These are phyloP conservation scores for Trematocara nigrifrons DNA, from an alignment of 2,113 vertebrate genomes.

Conservation along the genomic window DNA sequence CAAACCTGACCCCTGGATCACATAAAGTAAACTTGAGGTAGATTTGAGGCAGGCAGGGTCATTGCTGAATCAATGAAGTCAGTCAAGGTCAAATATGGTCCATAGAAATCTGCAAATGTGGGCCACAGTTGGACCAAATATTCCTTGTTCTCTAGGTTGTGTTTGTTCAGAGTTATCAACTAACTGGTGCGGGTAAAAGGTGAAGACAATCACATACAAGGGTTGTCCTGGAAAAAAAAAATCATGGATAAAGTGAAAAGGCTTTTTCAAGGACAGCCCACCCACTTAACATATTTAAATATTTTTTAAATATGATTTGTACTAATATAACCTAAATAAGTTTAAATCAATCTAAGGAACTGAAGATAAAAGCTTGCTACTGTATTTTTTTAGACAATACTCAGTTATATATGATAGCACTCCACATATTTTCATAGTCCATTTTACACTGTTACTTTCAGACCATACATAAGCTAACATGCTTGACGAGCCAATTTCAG, in stretches of 20 bases:
- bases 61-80: not conserved
- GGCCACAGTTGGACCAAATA: not conserved
- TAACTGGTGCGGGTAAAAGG: conserved; percentile 36
- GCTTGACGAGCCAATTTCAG: conserved; percentile 39
- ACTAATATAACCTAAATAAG: conserved; percentile 26
- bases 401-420: conserved; percentile 28
- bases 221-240: conserved; percentile 42
- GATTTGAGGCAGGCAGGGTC: not conserved
- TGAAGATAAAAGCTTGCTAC: conserved; percentile 45
- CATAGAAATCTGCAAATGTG: not conserved
- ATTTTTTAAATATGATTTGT: conserved; percentile 36
- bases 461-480: conserved; percentile 60
- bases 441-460: conserved; percentile 30
- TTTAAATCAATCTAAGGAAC: conserved; percentile 12
- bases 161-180: not conserved
- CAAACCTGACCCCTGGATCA: not conserved
- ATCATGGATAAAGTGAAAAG: not conserved
- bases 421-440: conserved; percentile 33
- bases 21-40: not conserved
- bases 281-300: conserved; percentile 45
- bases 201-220: conserved; percentile 63
- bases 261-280: conserved; percentile 50
- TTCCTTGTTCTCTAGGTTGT: not conserved
- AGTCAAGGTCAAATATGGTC: not conserved
- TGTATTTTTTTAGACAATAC: conserved; percentile 69